phyloP scores from a whole-genome alignment of 64 coral and sea anemone genomes.

The Dendronephthya gigantea region DNA sequence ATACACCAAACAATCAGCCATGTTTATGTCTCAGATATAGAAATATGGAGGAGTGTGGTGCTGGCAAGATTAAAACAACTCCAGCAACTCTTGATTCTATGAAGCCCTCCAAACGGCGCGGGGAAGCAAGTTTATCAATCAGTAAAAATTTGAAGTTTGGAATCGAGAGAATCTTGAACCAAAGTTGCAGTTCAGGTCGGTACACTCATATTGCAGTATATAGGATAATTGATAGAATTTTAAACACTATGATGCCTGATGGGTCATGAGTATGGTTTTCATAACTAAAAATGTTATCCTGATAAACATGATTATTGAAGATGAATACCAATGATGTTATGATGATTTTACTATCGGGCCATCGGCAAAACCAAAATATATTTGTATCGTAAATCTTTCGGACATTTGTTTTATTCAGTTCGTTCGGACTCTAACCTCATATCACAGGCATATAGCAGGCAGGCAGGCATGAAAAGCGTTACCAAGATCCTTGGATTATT shows the following conservation, averaged over 20 bases:
- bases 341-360: no score
- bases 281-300: no score
- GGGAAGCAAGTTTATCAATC: background rate
- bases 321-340: no score
- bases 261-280: no score
- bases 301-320: no score
- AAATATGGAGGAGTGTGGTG: background rate
- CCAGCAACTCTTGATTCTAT: background rate
- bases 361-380: no score
- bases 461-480: no score
- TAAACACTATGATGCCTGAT: background rate
- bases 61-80: background rate
- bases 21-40: background rate
- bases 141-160: slow-evolving; percentile 1
- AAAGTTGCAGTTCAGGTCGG: background rate
- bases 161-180: background rate
- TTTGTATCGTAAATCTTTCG: no score
- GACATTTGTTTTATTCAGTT: no score
- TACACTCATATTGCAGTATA: background rate
- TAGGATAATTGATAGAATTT: background rate
- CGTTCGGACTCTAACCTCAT: no score
- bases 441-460: no score
- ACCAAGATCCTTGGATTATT: no score
- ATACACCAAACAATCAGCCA: background rate
- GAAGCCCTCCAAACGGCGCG: background rate